Base-by-base conservation (phyloP, 2,888 invertebrate species). In the Apomyelois bistriatella region DNA sequence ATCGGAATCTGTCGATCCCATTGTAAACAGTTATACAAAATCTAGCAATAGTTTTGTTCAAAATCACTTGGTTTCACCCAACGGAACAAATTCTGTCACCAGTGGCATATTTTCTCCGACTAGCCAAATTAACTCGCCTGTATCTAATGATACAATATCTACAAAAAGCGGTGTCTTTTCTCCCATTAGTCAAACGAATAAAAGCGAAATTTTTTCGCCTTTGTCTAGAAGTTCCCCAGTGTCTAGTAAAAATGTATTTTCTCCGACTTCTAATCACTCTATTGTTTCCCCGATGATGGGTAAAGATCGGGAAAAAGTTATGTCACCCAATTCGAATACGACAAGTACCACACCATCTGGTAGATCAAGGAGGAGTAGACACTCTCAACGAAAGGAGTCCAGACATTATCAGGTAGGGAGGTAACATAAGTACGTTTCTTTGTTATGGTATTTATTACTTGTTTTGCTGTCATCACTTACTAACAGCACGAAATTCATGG, bases 321-420 rank as follows among this genome's bases (percentile, higher is more conserved):
- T 88, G 53, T 89, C 90, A 57, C 91, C 90, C 36, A 85, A 82
- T 65, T 85, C 83, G 37, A 90, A 90, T 61, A 90, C 91, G 49
- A 74, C 85, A 58, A 90, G 91, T 64, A 88, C 91, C 40, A 92
- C 92, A 66, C 92, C 92, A 57, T 90, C 92, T 62, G 90, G 91
- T 76, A 82, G 91, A 79, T 91, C 92, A 53, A 87, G 92, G 62
- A 83, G 91, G 73, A 90, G 91, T 77, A 91, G 91, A 69, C 91
- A 92, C 72, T 90, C 91, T 61, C 85, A 88, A 59, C 91, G 93
- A 69, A 94, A 94, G 85, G 90, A 93, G 73, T 94, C 94, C 65
- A 93, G 91, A 72, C 94, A 94, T 82, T 94, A 94, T 79, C 94
- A 94, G 90, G 93, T 93, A 89, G 79, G 74, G 58, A 57, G 58